Evolutionary conservation across 1,140 invertebrate genomes (phyloP).

Genomic region (Drosophila auraria): DNA sequence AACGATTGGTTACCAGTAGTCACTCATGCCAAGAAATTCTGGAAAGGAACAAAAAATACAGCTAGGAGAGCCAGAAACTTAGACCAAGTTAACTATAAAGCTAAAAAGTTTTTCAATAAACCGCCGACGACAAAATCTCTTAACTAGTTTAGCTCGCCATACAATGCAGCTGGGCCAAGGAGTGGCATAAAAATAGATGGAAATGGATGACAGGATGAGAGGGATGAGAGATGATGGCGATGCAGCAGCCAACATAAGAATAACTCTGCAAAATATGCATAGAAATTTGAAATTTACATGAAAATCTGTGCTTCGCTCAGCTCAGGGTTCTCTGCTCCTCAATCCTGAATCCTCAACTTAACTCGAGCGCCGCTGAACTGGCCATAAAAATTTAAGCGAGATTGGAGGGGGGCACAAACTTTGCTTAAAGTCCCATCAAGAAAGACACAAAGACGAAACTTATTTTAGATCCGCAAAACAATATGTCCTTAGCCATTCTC

Average conservation of each 20-base stretch:
- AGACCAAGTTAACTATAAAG: constrained; percentile 43
- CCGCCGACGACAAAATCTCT: constrained; percentile 73
- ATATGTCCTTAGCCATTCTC: constrained; percentile 30
- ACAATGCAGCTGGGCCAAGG: constrained; percentile 48
- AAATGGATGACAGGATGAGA: constrained; percentile 1
- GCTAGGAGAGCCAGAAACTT: constrained; percentile 32
- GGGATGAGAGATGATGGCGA: not conserved
- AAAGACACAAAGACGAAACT: constrained; percentile 19
- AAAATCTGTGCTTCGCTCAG: constrained; percentile 13
- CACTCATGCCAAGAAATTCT: constrained; percentile 8
- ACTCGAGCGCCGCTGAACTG: constrained; percentile 7
- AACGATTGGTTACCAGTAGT: constrained; percentile 51
- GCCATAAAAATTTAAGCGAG: constrained; percentile 36
- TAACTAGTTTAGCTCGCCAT: constrained; percentile 74
- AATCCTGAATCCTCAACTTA: not conserved
- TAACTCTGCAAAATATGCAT: constrained; percentile 75
- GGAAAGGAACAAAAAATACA: not conserved
- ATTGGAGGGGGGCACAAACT: constrained; percentile 13
- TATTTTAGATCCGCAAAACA: constrained; percentile 45
- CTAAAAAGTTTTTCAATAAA: constrained; percentile 79
- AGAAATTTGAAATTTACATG: constrained; percentile 70
- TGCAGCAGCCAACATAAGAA: constrained; percentile 37
- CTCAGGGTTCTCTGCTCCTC: not conserved
- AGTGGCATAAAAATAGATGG: constrained; percentile 19
- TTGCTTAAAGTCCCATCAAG: constrained; percentile 53